A percentile compares a stretch with the other conserved stretches of the same genome.
Conservation (phyloP, 1,140 invertebrate genomes). For the Platyscapa corneri region DNA sequence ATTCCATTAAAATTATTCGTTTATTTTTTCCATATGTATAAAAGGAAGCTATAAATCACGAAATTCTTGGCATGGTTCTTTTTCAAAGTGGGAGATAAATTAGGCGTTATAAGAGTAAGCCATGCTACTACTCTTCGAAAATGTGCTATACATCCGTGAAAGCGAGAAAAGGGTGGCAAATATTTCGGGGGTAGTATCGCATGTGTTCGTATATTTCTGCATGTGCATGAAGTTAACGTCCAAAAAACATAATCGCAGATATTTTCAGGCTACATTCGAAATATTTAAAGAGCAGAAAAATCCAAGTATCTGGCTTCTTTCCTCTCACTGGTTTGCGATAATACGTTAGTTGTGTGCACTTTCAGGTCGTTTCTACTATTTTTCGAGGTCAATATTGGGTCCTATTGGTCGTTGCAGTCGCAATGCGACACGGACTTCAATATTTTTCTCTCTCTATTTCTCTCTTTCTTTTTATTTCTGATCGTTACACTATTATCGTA, state of each 20-base stretch:
- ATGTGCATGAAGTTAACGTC: background rate
- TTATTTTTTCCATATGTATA: conserved; percentile 14
- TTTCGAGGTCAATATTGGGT: conserved; percentile 60
- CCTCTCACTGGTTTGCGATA: background rate
- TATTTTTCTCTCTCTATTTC: conserved; percentile 7
- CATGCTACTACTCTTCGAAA: conserved; percentile 9
- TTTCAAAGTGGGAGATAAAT: conserved; percentile 41
- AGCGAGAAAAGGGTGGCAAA: conserved; percentile 20
- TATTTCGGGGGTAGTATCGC: background rate
- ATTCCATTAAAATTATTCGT: conserved; percentile 39
- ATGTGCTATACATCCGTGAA: conserved; percentile 18
- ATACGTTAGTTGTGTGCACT: background rate
- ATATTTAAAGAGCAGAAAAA: background rate
- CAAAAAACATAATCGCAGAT: background rate
- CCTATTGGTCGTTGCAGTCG: conserved; percentile 62
- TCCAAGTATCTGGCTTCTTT: conserved; percentile 5
- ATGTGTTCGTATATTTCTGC: background rate
- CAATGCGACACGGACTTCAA: conserved; percentile 63
- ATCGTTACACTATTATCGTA: conserved; percentile 58
- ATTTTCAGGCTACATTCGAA: background rate
- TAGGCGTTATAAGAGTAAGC: conserved; percentile 8
- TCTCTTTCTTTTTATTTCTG: conserved; percentile 49
- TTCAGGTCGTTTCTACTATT: conserved; percentile 40
- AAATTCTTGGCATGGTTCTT: conserved; percentile 38
- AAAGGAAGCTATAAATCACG: conserved; percentile 31